A percentile compares a stretch with the other conserved stretches of the same genome.
phyloP scores from a whole-genome alignment of 2,888 invertebrate species.

The Drosophila setosimentum region DNA sequence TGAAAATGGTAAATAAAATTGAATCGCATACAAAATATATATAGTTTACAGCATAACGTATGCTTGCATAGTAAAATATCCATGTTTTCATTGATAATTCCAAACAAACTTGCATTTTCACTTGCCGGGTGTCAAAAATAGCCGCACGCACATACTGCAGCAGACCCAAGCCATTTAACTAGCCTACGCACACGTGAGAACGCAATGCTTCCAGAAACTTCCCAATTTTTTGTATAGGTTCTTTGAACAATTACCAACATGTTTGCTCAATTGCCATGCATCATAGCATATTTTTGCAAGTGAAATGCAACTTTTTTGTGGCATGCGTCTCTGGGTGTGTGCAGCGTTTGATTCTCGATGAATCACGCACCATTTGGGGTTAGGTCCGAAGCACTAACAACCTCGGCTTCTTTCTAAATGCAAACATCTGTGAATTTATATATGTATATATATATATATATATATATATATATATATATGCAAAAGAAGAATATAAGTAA shows the following conservation, averaged over 20 bases:
- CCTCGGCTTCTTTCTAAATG: not conserved
- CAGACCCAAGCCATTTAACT: slow-evolving; percentile 44
- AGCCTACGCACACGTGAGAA: slow-evolving; percentile 62
- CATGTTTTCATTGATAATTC: slow-evolving; percentile 65
- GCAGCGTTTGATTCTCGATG: slow-evolving; percentile 50
- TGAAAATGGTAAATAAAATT: slow-evolving; percentile 67
- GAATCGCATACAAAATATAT: slow-evolving; percentile 15
- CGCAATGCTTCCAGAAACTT: slow-evolving; percentile 59
- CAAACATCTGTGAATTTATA: slow-evolving; percentile 14
- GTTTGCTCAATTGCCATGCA: not conserved
- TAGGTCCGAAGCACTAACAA: slow-evolving; percentile 46
- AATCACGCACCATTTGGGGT: slow-evolving; percentile 69
- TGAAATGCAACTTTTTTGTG: slow-evolving; percentile 26
- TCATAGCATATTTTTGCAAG: slow-evolving; percentile 1
- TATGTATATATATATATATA: not conserved
- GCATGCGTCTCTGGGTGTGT: slow-evolving; percentile 42
- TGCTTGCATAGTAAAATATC: slow-evolving; percentile 24
- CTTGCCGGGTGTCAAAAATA: slow-evolving; percentile 67
- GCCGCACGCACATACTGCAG: slow-evolving; percentile 39
- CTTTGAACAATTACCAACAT: not conserved
- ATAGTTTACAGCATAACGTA: slow-evolving; percentile 46
- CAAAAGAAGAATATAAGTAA: slow-evolving; percentile 4
- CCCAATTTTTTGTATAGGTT: slow-evolving; percentile 35
- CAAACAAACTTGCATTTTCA: slow-evolving; percentile 52
- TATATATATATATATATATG: not conserved